phyloP scores from a whole-genome alignment of 1,140 invertebrate genomes.

The Megalonaias nervosa region DNA sequence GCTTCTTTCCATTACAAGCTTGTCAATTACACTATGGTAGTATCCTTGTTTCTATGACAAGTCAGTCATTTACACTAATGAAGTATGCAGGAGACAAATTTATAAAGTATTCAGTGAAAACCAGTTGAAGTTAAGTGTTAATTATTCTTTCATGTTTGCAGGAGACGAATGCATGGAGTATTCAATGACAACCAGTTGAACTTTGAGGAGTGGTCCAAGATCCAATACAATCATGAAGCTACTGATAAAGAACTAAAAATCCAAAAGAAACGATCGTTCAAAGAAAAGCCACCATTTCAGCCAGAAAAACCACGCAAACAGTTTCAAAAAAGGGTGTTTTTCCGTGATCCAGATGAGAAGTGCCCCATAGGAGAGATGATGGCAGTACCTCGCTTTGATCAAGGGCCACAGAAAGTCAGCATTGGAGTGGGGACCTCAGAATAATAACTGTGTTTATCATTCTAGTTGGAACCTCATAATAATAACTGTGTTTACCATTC shows the following conservation, averaged over 20 bases:
- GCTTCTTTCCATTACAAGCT: no score
- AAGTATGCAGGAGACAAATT: conserved; percentile 35
- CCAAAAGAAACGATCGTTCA: conserved; percentile 58
- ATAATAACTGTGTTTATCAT: no score
- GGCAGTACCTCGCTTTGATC: conserved; percentile 3
- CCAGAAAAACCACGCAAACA: neutral
- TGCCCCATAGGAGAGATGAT: conserved; percentile 11
- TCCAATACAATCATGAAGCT: conserved; percentile 35
- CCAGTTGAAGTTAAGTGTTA: conserved; percentile 44
- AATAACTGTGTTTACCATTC: no score
- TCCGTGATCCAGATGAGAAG: conserved; percentile 16
- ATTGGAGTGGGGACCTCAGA: neutral
- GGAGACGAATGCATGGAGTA: conserved; percentile 48
- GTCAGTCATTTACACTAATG: no score
- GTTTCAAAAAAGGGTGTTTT: conserved; percentile 12
- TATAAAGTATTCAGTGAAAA: conserved; percentile 46
- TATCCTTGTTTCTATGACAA: no score
- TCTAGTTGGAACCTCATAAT: no score
- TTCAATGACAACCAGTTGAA: conserved; percentile 53
- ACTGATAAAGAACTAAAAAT: conserved; percentile 54
- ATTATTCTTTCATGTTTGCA: no score
- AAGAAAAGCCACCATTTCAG: conserved; percentile 52
- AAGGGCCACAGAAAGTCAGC: neutral
- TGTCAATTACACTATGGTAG: no score
- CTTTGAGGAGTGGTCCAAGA: conserved; percentile 50